These are phyloP conservation scores for Hemiscyllium ocellatum DNA, from an alignment of 2,113 vertebrate species.

Conservation along the genomic window DNA sequence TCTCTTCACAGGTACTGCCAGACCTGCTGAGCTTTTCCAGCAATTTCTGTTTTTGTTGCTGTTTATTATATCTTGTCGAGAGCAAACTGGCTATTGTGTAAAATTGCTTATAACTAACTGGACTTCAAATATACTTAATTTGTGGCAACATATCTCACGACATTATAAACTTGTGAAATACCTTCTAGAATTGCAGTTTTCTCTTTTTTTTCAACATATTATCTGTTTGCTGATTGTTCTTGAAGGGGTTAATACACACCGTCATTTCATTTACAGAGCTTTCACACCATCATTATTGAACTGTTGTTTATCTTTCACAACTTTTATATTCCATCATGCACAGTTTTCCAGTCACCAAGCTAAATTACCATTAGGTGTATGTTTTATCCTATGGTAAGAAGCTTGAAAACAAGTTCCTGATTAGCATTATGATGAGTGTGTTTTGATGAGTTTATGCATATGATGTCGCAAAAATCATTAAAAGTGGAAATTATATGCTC, in stretches of 20 bases:
- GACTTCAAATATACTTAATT: background rate
- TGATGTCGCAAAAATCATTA: background rate
- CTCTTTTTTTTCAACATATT: background rate
- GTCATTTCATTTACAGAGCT: background rate
- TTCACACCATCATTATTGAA: background rate
- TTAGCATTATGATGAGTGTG: background rate
- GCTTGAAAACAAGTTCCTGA: background rate
- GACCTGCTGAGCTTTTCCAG: no score
- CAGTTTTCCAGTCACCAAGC: background rate
- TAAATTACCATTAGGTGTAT: background rate
- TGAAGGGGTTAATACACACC: background rate
- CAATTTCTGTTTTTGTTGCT: no score
- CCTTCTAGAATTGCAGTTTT: background rate
- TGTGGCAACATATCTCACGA: background rate
- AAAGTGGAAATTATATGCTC: background rate
- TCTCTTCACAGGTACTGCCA: no score
- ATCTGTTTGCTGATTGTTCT: background rate
- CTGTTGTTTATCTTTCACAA: background rate
- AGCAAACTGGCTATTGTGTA: no score
- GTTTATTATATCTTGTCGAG: no score
- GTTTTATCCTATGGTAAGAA: background rate
- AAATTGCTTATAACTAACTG: background rate
- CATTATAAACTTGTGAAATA: background rate
- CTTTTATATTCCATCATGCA: background rate
- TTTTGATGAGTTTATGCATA: background rate